Conservation (phyloP, 1,140 invertebrate genomes). For the Cepaea nemoralis region DNA sequence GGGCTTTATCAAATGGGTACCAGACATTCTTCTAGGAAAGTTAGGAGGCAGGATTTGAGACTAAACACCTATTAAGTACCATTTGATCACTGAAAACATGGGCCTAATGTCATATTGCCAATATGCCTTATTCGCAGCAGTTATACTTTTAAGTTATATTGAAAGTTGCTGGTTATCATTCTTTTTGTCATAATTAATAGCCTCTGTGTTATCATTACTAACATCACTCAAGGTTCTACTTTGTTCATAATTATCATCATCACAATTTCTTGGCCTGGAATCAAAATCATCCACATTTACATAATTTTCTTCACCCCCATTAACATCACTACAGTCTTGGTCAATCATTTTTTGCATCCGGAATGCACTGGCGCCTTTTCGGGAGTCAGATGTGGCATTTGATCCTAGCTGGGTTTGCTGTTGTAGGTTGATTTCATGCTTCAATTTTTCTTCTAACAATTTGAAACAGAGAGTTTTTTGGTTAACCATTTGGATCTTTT, state of each 20-base stretch:
- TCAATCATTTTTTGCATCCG: background rate
- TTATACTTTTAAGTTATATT: too few relatives aligned
- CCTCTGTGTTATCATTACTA: background rate
- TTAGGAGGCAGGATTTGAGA: too few relatives aligned
- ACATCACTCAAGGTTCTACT: background rate
- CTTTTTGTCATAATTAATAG: background rate
- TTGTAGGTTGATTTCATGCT: background rate
- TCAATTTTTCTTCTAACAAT: slow-evolving; percentile 9
- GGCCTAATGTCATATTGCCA: too few relatives aligned
- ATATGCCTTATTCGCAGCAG: too few relatives aligned
- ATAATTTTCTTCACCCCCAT: background rate
- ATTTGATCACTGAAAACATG: too few relatives aligned
- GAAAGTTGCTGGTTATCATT: too few relatives aligned
- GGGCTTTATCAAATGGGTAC: too few relatives aligned
- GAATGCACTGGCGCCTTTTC: background rate
- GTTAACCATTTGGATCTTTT: slow-evolving; percentile 16
- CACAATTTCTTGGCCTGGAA: background rate
- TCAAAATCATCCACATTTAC: background rate
- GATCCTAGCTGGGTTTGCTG: background rate
- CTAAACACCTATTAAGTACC: too few relatives aligned
- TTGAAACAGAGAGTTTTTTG: background rate
- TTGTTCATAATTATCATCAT: background rate
- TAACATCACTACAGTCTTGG: background rate
- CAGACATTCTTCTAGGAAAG: too few relatives aligned
- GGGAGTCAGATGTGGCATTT: background rate